phyloP scores from a whole-genome alignment of 1,140 invertebrate species.

The Macrobrachium rosenbergii region DNA sequence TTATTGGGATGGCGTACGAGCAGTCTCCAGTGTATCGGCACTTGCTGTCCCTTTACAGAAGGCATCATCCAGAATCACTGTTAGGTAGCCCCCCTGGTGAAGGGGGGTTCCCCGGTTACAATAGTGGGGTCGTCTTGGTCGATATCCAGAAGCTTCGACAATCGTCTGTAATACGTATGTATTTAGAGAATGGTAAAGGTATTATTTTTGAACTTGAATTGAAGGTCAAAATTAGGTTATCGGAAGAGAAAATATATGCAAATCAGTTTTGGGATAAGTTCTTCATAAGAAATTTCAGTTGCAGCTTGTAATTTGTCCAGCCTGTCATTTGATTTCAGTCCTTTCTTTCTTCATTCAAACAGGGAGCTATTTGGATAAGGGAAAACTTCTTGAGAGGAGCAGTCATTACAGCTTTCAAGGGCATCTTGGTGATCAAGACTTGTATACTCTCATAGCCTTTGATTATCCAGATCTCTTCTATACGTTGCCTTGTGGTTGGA shows the following conservation, averaged over 20 bases:
- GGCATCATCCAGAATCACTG: conserved; percentile 75
- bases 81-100: conserved; percentile 75
- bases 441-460: conserved; percentile 82
- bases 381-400: conserved; percentile 75
- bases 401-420: conserved; percentile 81
- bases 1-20: conserved; percentile 85
- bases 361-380: conserved; percentile 67
- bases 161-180: conserved; percentile 70
- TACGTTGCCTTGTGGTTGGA: conserved; percentile 85
- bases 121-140: conserved; percentile 85
- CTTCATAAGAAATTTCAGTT: too few relatives aligned
- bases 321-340: background rate
- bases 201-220: conserved; percentile 60
- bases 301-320: background rate
- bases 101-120: conserved; percentile 82
- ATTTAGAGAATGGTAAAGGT: conserved; percentile 69
- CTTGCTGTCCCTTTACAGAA: conserved; percentile 80
- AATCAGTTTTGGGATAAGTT: too few relatives aligned
- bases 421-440: conserved; percentile 90
- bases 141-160: conserved; percentile 79
- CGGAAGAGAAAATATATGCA: too few relatives aligned
- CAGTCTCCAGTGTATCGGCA: conserved; percentile 86
- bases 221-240: too few relatives aligned
- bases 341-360: background rate
- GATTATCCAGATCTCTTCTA: conserved; percentile 84